A percentile compares a stretch with the other conserved stretches of the same genome.
Evolutionary conservation across 2,797 vertebrate genomes (phyloP).

Genomic region (Chaenodraco wilsoni): DNA sequence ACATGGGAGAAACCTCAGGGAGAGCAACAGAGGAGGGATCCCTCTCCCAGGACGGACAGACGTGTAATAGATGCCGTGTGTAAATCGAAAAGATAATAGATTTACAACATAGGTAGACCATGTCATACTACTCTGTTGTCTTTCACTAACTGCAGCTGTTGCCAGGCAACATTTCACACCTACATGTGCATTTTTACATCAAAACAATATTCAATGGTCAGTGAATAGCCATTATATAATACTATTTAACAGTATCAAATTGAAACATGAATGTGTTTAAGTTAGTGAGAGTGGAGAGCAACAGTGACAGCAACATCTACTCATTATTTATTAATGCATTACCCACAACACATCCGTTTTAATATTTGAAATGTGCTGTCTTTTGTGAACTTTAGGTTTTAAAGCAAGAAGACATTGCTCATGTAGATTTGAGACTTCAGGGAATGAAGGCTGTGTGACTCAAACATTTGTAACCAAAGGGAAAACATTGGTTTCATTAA

Average conservation of each 20-base stretch:
- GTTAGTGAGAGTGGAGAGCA: neutral
- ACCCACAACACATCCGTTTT: neutral
- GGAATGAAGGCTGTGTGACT: neutral
- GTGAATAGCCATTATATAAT: constrained; percentile 18
- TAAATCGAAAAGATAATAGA: too few relatives aligned
- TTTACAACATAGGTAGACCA: too few relatives aligned
- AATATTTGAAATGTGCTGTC: constrained; percentile 11
- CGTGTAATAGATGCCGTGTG: too few relatives aligned
- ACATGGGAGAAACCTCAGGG: too few relatives aligned
- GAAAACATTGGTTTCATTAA: constrained; percentile 15
- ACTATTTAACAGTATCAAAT: neutral
- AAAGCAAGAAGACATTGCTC: constrained; percentile 21
- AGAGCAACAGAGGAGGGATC: too few relatives aligned
- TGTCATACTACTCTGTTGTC: constrained; percentile 38
- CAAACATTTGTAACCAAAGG: neutral
- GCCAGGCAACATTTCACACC: constrained; percentile 65
- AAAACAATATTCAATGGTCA: constrained; percentile 47
- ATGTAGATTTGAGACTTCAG: constrained; percentile 12
- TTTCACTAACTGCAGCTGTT: constrained; percentile 57
- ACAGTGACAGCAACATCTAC: neutral
- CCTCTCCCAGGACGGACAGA: too few relatives aligned
- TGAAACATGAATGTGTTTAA: neutral
- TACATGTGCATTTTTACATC: constrained; percentile 40
- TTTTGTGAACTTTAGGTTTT: neutral
- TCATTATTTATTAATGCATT: constrained; percentile 16